Evolutionary conservation across 2,888 invertebrate species (phyloP), one percentile per base, ranked within the genome.

Genomic region (Eurois occulta): DNA sequence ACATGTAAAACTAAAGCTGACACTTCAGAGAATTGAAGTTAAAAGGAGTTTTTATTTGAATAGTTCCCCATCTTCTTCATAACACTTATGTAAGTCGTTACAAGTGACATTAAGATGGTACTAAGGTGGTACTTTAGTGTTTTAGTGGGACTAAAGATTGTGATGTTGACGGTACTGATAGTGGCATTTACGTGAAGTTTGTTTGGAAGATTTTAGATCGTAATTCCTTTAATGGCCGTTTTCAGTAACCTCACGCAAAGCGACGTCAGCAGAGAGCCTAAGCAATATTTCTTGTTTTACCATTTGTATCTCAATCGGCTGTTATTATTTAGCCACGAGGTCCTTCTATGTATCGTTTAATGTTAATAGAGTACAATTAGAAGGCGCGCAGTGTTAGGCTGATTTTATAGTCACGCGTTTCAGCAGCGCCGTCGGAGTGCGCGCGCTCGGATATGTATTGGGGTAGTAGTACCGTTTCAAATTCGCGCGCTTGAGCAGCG

Each of bases 21-120:
- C 78, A 70, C 78, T 75, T 70, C 4, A 48, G 60, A 28, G 74
- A 81, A 28, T 46, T 46, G 62, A 77, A 88, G 71, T 89, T 86
- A 5, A 32, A 58, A 77, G 71, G 7, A 84, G 72, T 80, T 83
- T 87, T 87, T 80, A 87, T 86, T 84, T 75, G 81, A 76, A 81
- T 83, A 77, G 86, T 83, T 84, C 85, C 78, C 78, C 46, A 62
- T 87, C 77, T 85, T 77, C 86, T 80, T 80, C 83, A 88, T 84
- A 80, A 86, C 80, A 86, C 87, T 89, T 85, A 80, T 79, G 60
- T 74, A 52, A 82, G 88, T 87, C 88, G 81, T 87, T 89, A 89
- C 83, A 87, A 89, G 77, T 80, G 66, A 80, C 88, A 75, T 89
- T 87, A 89, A 87, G 78, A 58, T 52, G 71, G 67, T 62, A 81